These are phyloP conservation scores for Tortricodes alternella DNA, from an alignment of 2,888 invertebrate species.

Conservation along the genomic window DNA sequence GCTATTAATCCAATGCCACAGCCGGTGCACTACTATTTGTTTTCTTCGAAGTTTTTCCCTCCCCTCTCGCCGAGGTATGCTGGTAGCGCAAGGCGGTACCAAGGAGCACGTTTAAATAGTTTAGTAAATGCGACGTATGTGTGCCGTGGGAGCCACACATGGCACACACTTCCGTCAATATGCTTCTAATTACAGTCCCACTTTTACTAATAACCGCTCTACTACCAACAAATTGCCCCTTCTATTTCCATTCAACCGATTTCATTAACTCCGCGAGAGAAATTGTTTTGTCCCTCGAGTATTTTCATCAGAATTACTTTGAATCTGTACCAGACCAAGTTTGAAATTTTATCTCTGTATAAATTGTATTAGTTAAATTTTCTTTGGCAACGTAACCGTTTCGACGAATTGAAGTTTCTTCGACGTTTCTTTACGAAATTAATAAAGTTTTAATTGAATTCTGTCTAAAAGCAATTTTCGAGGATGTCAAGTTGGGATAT, in stretches of 20 bases:
- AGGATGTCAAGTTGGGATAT: slow-evolving; percentile 53
- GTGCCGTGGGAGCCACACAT: slow-evolving; percentile 42
- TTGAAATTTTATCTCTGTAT: slow-evolving; percentile 63
- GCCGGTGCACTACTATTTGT: slow-evolving; percentile 46
- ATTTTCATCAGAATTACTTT: slow-evolving; percentile 29
- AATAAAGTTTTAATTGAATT: slow-evolving; percentile 81
- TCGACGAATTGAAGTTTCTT: slow-evolving; percentile 60
- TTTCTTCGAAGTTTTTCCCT: slow-evolving; percentile 41
- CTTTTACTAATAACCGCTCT: slow-evolving; percentile 56
- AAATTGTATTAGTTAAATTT: slow-evolving; percentile 74
- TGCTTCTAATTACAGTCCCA: slow-evolving; percentile 70
- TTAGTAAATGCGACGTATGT: slow-evolving; percentile 43
- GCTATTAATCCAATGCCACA: slow-evolving; percentile 23
- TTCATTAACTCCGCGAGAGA: slow-evolving; percentile 23
- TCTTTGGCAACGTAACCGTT: slow-evolving; percentile 64
- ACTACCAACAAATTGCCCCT: slow-evolving; percentile 56
- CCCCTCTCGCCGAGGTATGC: slow-evolving; percentile 33
- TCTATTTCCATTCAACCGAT: slow-evolving; percentile 53
- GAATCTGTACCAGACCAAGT: slow-evolving; percentile 36
- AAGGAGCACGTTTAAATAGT: slow-evolving; percentile 56
- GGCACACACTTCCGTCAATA: slow-evolving; percentile 53
- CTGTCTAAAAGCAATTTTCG: slow-evolving; percentile 65
- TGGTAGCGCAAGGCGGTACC: slow-evolving; percentile 46
- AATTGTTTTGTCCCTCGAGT: slow-evolving; percentile 29
- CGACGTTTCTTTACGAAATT: slow-evolving; percentile 73